Evolutionary conservation across 1,140 invertebrate species (phyloP), one percentile per base, ranked within the genome.

Genomic region (Phymastichus coffea): DNA sequence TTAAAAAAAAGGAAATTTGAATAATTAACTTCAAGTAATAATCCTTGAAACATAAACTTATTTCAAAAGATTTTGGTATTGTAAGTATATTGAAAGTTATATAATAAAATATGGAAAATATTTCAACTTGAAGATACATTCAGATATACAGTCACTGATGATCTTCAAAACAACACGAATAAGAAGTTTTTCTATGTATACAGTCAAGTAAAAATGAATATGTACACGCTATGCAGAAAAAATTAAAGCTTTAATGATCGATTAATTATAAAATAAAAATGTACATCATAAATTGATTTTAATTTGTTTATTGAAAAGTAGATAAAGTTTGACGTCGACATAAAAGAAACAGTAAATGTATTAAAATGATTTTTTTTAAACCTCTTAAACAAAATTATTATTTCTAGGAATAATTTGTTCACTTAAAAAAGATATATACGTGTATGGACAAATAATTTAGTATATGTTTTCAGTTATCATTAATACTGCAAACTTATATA

Each of bases 361-460:
- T 38, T 51, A 51, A 25, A 8, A 28, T 3, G 38, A 53, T 14
- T 28, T 12, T 53, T n/a, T 15, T 4, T 10, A 9, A 6, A 14
- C 3, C 14, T 44, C 9, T 19, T 10, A 19, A 40, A 46, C 4
- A 52, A 17, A 28, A 44, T 26, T 35, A 7, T 43, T 54, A 53
- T 54, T 60, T 58, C 26, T 48, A 57, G 52, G 28, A 41, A 52
- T 43, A 1, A 54, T 43, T 54, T 54, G 25, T 54, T n/a, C n/a
- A n/a, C n/a, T n/a, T n/a, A n/a, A n/a, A n/a, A n/a, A n/a, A n/a
- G n/a, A n/a, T n/a, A n/a, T n/a, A n/a, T n/a, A n/a, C n/a, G 44
- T 38, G 19, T 54, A 43, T 43, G 44, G 40, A 17, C 23, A 43
- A 43, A 25, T 43, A 9, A 35, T 35, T 22, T 17, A 20, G 28